Conservation (phyloP, 2,797 vertebrate genomes). For the Heliangelus exortis region DNA sequence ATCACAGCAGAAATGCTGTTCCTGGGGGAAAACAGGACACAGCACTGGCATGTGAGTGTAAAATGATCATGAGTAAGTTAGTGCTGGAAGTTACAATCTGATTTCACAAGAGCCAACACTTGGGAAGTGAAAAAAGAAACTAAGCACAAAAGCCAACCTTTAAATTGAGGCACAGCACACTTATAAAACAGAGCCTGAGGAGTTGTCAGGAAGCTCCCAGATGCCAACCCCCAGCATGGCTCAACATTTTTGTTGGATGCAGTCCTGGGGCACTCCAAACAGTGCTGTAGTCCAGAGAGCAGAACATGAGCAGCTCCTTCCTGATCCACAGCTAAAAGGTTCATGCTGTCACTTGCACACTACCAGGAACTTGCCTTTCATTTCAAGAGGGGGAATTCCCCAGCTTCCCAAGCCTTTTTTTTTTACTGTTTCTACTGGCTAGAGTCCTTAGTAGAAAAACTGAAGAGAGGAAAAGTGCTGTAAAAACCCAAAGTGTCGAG, state of each 20-base stretch:
- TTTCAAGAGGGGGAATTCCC: not conserved
- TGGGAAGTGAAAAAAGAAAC: not conserved
- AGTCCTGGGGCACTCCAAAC: not conserved
- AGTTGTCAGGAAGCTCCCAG: not conserved
- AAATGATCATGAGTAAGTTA: not conserved
- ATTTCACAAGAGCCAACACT: not conserved
- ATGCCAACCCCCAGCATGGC: not conserved
- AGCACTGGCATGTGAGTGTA: accelerated
- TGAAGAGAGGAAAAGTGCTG: not conserved
- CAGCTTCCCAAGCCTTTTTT: not conserved
- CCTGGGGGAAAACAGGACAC: not conserved
- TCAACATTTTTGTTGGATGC: not conserved
- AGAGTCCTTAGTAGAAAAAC: not conserved
- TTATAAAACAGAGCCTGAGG: accelerated
- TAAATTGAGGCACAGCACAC: accelerated
- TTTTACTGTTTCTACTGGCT: not conserved
- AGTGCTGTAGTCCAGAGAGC: accelerated
- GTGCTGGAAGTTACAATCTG: not conserved
- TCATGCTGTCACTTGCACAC: not conserved
- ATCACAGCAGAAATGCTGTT: not conserved
- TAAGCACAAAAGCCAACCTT: not conserved
- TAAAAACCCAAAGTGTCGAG: not conserved
- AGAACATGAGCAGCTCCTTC: not conserved
- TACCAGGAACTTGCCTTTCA: not conserved
- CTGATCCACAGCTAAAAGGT: accelerated